These are phyloP conservation scores for Odontothrips loti DNA, from an alignment of 2,888 invertebrate genomes.

Conservation along the genomic window DNA sequence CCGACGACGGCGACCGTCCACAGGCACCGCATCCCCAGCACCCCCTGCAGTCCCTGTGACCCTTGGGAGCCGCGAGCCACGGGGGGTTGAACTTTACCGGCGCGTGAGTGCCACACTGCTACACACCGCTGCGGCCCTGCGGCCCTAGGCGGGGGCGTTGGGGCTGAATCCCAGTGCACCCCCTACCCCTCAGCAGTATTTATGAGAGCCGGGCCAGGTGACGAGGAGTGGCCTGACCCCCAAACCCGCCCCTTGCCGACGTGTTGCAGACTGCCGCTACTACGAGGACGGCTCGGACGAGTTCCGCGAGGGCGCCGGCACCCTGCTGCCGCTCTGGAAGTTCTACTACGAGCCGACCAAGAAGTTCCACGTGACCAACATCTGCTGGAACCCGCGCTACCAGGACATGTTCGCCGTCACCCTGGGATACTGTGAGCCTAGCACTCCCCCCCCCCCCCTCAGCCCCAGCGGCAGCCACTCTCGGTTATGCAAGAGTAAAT, in stretches of 20 bases:
- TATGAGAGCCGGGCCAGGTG: too few species aligned
- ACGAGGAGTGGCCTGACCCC: too few species aligned
- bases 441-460: background rate
- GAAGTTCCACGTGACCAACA: constrained; percentile 77
- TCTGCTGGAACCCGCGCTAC: constrained; percentile 84
- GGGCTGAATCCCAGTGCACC: background rate
- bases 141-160: too few species aligned
- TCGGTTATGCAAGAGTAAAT: too few species aligned
- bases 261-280: constrained; percentile 78
- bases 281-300: constrained; percentile 97
- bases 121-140: too few species aligned
- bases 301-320: constrained; percentile 87
- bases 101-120: too few species aligned
- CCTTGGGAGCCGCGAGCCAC: too few species aligned
- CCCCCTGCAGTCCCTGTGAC: background rate
- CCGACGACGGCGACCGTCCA: too few species aligned
- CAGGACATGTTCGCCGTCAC: constrained; percentile 89
- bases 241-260: too few species aligned
- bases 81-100: too few species aligned
- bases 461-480: too few species aligned
- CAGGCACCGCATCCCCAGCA: background rate
- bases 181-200: background rate
- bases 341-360: constrained; percentile 80
- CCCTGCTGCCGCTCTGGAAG: constrained; percentile 89
- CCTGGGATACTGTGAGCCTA: constrained; percentile 78